Evolutionary conservation across 2,113 vertebrate species (phyloP).

Genomic region (Melanocharis versteri): DNA sequence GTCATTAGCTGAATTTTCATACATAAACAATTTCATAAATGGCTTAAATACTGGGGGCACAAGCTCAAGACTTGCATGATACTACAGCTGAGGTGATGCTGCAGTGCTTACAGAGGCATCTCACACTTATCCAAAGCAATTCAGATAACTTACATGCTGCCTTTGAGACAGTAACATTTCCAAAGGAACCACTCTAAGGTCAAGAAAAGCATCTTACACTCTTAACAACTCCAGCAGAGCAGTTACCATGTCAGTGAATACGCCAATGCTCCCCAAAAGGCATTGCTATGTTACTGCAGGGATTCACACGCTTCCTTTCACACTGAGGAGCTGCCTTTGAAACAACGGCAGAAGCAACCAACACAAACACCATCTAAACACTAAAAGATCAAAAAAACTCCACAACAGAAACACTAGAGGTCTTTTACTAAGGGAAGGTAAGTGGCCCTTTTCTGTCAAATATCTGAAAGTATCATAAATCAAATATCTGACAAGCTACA

Average conservation of each 20-base stretch:
- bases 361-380: background rate
- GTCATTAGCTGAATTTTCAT: background rate
- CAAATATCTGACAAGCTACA: background rate
- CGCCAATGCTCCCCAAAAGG: background rate
- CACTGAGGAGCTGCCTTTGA: background rate
- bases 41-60: background rate
- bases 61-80: background rate
- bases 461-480: background rate
- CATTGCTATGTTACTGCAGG: conserved; percentile 4
- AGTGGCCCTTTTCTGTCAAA: background rate
- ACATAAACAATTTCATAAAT: background rate
- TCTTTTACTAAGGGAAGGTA: background rate
- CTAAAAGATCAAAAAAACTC: background rate
- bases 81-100: background rate
- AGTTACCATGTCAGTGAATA: background rate
- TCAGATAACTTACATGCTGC: conserved; percentile 21
- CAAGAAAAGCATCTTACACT: conserved; percentile 21
- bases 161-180: conserved; percentile 45
- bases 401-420: background rate
- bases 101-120: background rate
- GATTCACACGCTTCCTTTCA: background rate
- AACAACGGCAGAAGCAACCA: conserved; percentile 2
- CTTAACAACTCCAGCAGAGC: conserved; percentile 25
- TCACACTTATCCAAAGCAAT: conserved; percentile 18
- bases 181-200: conserved; percentile 52